These are phyloP conservation scores for Tachina lurida DNA, from an alignment of 2,888 invertebrate genomes.

Conservation along the genomic window DNA sequence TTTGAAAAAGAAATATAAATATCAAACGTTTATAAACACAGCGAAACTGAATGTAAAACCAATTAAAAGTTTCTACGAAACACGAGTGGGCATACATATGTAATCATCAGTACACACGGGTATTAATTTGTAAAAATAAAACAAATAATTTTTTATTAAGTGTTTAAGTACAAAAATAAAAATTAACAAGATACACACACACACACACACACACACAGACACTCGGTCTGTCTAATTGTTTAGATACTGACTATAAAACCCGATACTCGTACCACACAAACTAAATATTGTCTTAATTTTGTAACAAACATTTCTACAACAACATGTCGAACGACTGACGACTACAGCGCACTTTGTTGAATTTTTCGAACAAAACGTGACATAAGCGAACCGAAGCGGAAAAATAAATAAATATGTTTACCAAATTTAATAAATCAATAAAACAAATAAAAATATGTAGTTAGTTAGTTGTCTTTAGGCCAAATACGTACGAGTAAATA, in stretches of 20 bases:
- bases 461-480: not conserved
- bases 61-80: not conserved
- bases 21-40: not conserved
- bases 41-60: not conserved
- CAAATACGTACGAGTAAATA: not conserved
- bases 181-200: not conserved
- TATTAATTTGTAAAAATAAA: not conserved
- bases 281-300: not conserved
- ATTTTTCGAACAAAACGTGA: not conserved
- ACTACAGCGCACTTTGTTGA: not conserved
- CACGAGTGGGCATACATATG: not conserved
- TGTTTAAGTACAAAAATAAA: slow-evolving; percentile 16
- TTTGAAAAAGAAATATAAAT: not conserved
- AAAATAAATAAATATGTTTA: not conserved
- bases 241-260: not conserved
- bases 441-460: not conserved
- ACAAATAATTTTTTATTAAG: not conserved
- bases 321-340: not conserved
- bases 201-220: not conserved
- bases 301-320: slow-evolving; percentile 4
- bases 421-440: slow-evolving; percentile 5
- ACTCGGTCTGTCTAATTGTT: not conserved
- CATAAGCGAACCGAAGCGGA: not conserved
- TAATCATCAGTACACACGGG: not conserved
- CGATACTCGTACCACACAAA: not conserved